Conservation (phyloP, 2,888 invertebrate species). For the Dione vanillae region DNA sequence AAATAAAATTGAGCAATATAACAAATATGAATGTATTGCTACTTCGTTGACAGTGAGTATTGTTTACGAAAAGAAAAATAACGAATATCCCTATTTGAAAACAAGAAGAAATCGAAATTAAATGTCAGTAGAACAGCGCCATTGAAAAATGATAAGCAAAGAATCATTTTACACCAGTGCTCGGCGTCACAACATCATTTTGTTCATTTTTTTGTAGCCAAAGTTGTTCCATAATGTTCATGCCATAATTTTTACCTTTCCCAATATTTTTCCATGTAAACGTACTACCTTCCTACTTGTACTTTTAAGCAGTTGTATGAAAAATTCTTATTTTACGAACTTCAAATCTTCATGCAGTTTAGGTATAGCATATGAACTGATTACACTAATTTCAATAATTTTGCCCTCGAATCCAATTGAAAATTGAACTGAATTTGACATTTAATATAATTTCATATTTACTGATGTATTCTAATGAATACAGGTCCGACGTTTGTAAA, state of each 20-base stretch:
- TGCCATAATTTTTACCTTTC: neutral
- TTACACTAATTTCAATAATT: neutral
- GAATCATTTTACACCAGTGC: conserved; percentile 44
- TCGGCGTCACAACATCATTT: conserved; percentile 27
- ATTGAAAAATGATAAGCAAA: conserved; percentile 59
- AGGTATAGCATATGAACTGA: neutral
- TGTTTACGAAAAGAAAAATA: conserved; percentile 56
- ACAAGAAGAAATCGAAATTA: conserved; percentile 69
- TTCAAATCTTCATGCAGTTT: neutral
- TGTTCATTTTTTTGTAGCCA: neutral
- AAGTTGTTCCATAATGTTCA: neutral
- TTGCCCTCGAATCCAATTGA: neutral
- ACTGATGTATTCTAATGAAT: conserved; percentile 26
- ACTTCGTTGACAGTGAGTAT: conserved; percentile 53
- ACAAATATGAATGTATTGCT: neutral
- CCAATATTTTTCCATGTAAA: neutral
- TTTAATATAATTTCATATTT: conserved; percentile 37
- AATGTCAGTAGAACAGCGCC: conserved; percentile 60
- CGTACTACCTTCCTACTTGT: too few species aligned
- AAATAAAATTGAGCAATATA: neutral
- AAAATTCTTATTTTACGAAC: neutral
- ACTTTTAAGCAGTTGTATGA: neutral
- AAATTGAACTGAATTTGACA: conserved; percentile 23
- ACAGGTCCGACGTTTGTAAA: conserved; percentile 41
- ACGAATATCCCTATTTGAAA: conserved; percentile 54